phyloP scores from a whole-genome alignment of 2,888 invertebrate species.

The Rotaria socialis region DNA sequence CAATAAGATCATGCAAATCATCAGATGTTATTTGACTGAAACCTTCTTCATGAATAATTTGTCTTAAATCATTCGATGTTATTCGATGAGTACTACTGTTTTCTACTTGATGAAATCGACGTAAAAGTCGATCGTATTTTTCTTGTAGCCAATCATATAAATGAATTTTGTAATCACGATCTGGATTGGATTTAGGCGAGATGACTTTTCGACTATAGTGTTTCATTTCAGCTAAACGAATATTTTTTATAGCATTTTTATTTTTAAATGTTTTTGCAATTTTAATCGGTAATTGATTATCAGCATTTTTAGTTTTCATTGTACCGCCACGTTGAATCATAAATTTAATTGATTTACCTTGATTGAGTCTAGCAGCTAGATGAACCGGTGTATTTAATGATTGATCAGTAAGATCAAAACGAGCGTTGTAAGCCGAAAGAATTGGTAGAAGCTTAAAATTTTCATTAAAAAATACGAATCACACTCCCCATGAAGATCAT shows the following conservation, averaged over 20 bases:
- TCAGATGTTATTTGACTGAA: constrained; percentile 50
- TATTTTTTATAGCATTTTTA: constrained; percentile 58
- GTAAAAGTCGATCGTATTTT: constrained; percentile 48
- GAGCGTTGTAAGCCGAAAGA: constrained; percentile 56
- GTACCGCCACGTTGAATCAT: constrained; percentile 59
- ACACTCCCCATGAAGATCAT: too few species aligned
- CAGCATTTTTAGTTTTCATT: constrained; percentile 58
- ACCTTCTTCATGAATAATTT: constrained; percentile 50
- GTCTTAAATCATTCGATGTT: constrained; percentile 52
- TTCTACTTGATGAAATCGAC: constrained; percentile 54
- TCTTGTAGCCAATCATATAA: constrained; percentile 46
- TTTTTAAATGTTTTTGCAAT: constrained; percentile 57
- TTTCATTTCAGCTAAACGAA: constrained; percentile 57
- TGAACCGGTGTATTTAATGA: constrained; percentile 58
- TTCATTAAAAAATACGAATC: too few species aligned
- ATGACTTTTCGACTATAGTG: constrained; percentile 52
- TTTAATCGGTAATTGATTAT: constrained; percentile 54
- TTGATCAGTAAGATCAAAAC: constrained; percentile 56
- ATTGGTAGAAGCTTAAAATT: constrained; percentile 49
- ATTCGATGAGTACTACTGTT: constrained; percentile 53
- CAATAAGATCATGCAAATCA: constrained; percentile 52
- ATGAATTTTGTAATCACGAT: constrained; percentile 41
- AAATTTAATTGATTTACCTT: constrained; percentile 56
- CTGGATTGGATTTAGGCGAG: constrained; percentile 18
- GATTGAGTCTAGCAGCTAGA: constrained; percentile 51